Percentiles rank a stretch among this genome's conserved stretches.
Conservation (phyloP, 2,113 vertebrate species). For the Monopterus albus region DNA sequence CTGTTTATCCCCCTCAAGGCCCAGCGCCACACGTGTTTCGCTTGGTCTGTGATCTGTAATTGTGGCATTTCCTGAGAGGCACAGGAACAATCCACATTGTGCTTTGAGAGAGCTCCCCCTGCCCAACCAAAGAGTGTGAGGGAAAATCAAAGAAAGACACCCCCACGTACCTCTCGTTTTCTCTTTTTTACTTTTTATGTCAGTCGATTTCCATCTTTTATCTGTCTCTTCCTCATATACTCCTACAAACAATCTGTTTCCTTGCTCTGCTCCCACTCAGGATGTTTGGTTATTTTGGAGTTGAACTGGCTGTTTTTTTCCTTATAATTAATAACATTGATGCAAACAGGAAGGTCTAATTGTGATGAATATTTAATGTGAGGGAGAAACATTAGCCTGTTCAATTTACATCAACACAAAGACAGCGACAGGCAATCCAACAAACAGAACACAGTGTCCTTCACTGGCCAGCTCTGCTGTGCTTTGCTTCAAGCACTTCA, state of each 20-base stretch:
- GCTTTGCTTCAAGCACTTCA: slow-evolving; percentile 62
- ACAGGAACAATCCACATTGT: slow-evolving; percentile 83
- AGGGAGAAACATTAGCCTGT: slow-evolving; percentile 81
- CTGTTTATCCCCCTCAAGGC: slow-evolving; percentile 83
- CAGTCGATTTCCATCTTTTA: neutral
- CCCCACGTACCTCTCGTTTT: slow-evolving; percentile 17
- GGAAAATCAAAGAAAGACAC: slow-evolving; percentile 56
- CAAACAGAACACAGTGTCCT: slow-evolving; percentile 82
- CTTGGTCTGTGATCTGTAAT: slow-evolving; percentile 87
- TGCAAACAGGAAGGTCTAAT: slow-evolving; percentile 83
- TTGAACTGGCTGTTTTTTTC: slow-evolving; percentile 64
- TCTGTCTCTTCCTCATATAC: neutral
- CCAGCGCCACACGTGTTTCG: slow-evolving; percentile 82
- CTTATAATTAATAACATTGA: slow-evolving; percentile 84
- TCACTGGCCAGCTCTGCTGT: slow-evolving; percentile 70
- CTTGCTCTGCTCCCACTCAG: slow-evolving; percentile 36
- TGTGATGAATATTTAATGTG: slow-evolving; percentile 85
- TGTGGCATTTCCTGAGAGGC: slow-evolving; percentile 86
- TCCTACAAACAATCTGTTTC: slow-evolving; percentile 15
- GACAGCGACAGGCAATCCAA: slow-evolving; percentile 73
- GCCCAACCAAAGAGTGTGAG: slow-evolving; percentile 52
- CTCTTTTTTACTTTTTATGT: slow-evolving; percentile 28
- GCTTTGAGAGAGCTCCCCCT: slow-evolving; percentile 71
- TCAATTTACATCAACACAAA: slow-evolving; percentile 85
- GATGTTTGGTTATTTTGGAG: slow-evolving; percentile 72